Evolutionary conservation across 2,888 invertebrate species (phyloP), one percentile per base, ranked within the genome.

Genomic region (Girardia tigrina): DNA sequence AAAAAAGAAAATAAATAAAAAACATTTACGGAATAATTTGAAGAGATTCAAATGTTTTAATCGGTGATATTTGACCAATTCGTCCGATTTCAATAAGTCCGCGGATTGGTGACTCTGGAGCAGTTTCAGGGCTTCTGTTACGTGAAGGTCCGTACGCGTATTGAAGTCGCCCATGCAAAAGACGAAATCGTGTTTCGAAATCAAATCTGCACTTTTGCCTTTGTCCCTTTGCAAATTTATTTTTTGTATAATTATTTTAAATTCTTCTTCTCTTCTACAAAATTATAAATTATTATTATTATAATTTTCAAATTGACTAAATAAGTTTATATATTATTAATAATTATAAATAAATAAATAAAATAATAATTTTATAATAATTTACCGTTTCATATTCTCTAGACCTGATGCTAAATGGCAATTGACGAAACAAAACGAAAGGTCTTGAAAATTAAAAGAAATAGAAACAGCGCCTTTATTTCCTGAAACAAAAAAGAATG

Each of bases 401-500:
- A 80, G 80, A 14, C 83, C 82, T 8, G 83, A 82, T 1, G 83
- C 81, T 27, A 84, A 79, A 78, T 84, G 84, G 42, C 81, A 79
- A 78, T 81, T 82, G 72, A 84, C 80, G 78, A 84, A 84, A 77
- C 83, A 83, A 76, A 84, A 81, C 0, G 82, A 81, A 1, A 83
- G 82, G 8, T 82, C 82, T 77, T 80, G 80, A 78, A 83, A 81
- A 72, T 80, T 79, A 78, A 84, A 82, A 28, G 83, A 82, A 73
- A 83, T 80, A 16, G 81, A 83, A 14, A 82, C 82, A 56, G 82
- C 83, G 8, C 83, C 83, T 78, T 84, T 83, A 79, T 83, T 84
- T 70, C 84, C 83, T 83, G 78, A 12, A 78, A 72, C 12, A 4
- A 12, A 69, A 28, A 4, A 72, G 28, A 12, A 36, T 12, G 36